Conservation (phyloP, 2,113 vertebrate genomes). For the Cyrtonyx montezumae region DNA sequence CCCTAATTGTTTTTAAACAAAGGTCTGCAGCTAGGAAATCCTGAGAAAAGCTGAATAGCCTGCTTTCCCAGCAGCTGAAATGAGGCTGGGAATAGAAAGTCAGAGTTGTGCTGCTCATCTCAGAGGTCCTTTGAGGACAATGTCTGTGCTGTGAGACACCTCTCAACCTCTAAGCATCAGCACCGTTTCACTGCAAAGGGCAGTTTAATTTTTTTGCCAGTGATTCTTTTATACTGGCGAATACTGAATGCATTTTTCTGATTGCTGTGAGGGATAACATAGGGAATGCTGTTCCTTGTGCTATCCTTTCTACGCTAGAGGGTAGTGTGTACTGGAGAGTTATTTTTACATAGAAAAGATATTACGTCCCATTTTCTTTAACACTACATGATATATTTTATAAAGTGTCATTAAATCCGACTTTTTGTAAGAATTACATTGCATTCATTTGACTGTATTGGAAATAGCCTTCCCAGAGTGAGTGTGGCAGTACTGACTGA, state of each 20-base stretch:
- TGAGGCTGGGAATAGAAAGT: not conserved
- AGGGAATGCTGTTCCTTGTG: not conserved
- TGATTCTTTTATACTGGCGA: not conserved
- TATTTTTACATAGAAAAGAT: not conserved
- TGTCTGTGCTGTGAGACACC: not conserved
- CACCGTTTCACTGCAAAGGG: not conserved
- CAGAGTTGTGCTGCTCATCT: not conserved
- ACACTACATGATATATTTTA: not conserved
- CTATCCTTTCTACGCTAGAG: not conserved
- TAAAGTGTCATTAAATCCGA: not conserved
- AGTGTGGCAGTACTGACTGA: not conserved
- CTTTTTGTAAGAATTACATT: not conserved
- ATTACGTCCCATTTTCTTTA: not conserved
- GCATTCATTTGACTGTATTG: not conserved
- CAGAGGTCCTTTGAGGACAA: not conserved
- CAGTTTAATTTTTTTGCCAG: not conserved
- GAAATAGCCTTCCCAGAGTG: not conserved
- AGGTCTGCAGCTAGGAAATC: not conserved
- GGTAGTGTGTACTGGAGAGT: not conserved
- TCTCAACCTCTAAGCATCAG: not conserved
- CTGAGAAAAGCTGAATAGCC: not conserved
- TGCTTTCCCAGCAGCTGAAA: not conserved
- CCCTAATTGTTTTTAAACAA: not conserved
- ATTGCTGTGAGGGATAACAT: not conserved
- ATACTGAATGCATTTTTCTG: not conserved